Evolutionary conservation across 2,797 vertebrate genomes (phyloP).

Genomic region (Microchirus variegatus): DNA sequence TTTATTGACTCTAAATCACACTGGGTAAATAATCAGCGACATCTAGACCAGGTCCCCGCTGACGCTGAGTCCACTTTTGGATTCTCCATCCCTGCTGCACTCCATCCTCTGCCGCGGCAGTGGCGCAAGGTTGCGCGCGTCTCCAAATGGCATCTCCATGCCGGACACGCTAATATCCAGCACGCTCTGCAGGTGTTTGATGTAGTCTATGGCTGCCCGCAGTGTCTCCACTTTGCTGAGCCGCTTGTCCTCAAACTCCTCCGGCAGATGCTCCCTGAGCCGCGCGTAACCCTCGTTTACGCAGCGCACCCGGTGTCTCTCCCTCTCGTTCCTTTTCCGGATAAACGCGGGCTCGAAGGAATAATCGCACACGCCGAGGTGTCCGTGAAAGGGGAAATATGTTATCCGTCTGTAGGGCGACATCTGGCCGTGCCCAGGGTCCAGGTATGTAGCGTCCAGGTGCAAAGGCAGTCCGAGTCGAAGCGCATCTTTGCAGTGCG

Average conservation of each 20-base stretch:
- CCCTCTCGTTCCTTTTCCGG: constrained; percentile 90
- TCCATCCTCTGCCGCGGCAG: constrained; percentile 46
- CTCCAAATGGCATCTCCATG: constrained; percentile 45
- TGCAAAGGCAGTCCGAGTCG: constrained; percentile 71
- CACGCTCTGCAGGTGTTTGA: constrained; percentile 89
- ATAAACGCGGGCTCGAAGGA: constrained; percentile 90
- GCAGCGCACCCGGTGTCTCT: constrained; percentile 92
- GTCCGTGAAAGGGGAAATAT: constrained; percentile 58
- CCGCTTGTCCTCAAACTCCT: constrained; percentile 85
- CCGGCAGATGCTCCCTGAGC: constrained; percentile 89
- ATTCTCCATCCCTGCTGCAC: constrained; percentile 69
- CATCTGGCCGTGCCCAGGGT: constrained; percentile 64
- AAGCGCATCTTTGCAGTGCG: constrained; percentile 73
- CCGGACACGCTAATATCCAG: constrained; percentile 78
- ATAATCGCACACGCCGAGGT: constrained; percentile 74
- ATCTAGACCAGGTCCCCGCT: constrained; percentile 33
- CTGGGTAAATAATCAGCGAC: no score
- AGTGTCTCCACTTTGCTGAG: constrained; percentile 96
- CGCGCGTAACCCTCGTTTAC: constrained; percentile 94
- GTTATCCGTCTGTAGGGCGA: constrained; percentile 47
- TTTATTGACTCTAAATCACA: no score
- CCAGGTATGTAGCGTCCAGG: constrained; percentile 74
- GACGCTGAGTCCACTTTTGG: constrained; percentile 61
- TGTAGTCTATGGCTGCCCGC: constrained; percentile 91
- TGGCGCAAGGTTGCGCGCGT: constrained; percentile 25